Evolutionary conservation across 2,888 invertebrate species (phyloP), one percentile per base, ranked within the genome.

Genomic region (Operophtera brumata): DNA sequence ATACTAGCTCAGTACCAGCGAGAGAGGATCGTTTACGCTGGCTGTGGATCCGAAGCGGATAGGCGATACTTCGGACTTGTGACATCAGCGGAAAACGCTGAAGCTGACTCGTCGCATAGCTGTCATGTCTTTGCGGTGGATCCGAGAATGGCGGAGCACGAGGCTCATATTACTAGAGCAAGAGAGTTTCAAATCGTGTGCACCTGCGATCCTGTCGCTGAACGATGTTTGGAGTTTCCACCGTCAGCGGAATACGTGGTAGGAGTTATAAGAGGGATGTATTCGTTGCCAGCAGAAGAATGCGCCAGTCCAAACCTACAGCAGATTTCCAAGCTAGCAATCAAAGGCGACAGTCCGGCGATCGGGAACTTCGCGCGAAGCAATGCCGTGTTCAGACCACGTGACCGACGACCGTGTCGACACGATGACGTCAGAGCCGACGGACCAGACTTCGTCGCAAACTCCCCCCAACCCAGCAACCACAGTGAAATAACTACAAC

Each of bases 71-170:
- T 99, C 78, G 98, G 98, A 0, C 92, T 99, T 39, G 96, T 98
- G 2, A 98, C 98, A 0, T 94, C 95, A 71, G 95, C 96, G 0
- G 93, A 94, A 56, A 86, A 91, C 55, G 90, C 90, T 0, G 87
- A 85, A 34, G 71, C 77, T 0, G 88, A 84, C 61, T 92, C 73
- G 68, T 96, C 96, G 0, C 96, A 96, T 75, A 97, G 98, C 47
- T 98, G 98, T 74, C 98, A 99, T 82, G 97, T 98, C 0, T 99
- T 99, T 79, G 96, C 96, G 56, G 96, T 97, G 7, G 97, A 98
- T 76, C 94, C 96, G 0, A 94, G 97, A 79, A 90, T 97, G 67
- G 93, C 94, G 3, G 94, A 95, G 55, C 98, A 99, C 77, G 92
- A 92, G 26, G 92, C 93, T 39, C 98, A 99, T 82, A 84, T 93